These are phyloP conservation scores for Rhea pennata DNA, from an alignment of 2,113 vertebrate species.

Conservation along the genomic window DNA sequence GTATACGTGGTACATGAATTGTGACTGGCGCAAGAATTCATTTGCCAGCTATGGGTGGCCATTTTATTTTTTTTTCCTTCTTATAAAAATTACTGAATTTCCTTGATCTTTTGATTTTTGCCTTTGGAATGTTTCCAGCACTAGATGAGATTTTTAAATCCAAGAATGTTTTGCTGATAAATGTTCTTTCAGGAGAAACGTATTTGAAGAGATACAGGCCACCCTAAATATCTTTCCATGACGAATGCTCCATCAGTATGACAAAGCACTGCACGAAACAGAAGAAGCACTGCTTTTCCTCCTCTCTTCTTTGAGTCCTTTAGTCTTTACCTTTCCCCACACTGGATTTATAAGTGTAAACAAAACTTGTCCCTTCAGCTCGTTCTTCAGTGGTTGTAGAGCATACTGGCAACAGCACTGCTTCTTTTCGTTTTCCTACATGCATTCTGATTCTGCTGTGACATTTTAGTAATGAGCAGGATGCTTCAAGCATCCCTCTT, in stretches of 20 bases:
- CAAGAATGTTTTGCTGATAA: not conserved
- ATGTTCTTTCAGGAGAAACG: not conserved
- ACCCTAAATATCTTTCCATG: rapidly evolving
- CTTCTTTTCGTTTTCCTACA: rapidly evolving
- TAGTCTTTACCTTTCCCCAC: not conserved
- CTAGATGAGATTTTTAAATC: not conserved
- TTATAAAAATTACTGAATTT: not conserved
- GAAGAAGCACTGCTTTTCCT: not conserved
- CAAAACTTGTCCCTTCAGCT: not conserved
- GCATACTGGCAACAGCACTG: not conserved
- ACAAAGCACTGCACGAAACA: not conserved
- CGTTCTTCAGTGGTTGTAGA: not conserved
- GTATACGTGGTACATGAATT: rapidly evolving
- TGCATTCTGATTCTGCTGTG: not conserved
- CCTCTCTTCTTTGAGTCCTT: not conserved
- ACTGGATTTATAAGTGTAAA: not conserved
- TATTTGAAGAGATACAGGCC: not conserved
- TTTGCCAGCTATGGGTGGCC: not conserved
- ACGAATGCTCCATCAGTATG: rapidly evolving
- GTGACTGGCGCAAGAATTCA: rapidly evolving
- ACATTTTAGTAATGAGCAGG: not conserved
- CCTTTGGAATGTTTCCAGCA: not conserved
- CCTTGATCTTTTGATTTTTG: not conserved
- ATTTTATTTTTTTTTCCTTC: rapidly evolving
- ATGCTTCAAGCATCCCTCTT: not conserved